Evolutionary conservation across 1,140 invertebrate genomes (phyloP).

Genomic region (Laupala kohalensis): DNA sequence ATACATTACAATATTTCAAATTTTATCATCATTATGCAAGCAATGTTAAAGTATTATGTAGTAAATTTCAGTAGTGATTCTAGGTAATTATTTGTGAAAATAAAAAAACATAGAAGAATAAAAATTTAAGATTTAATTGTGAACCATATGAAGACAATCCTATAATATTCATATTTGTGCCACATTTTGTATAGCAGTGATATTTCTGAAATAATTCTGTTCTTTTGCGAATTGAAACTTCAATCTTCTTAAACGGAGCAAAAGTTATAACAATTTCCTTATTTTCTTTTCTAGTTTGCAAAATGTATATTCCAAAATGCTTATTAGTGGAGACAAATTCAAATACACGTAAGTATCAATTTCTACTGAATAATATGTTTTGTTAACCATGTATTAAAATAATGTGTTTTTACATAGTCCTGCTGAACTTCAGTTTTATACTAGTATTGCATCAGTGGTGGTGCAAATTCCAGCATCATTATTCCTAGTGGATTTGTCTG

Average conservation of each 20-base stretch:
- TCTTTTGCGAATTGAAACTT: no score
- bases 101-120: no score
- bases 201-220: no score
- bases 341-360: slow-evolving; percentile 60
- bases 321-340: slow-evolving; percentile 65
- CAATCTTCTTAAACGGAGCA: no score
- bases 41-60: no score
- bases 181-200: no score
- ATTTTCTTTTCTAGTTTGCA: slow-evolving; percentile 42
- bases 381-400: slow-evolving; percentile 12
- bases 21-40: slow-evolving; percentile 10
- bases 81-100: neutral
- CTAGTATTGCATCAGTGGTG: slow-evolving; percentile 62
- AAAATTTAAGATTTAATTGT: no score
- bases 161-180: no score
- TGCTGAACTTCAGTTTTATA: slow-evolving; percentile 75
- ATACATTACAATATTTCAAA: slow-evolving; percentile 7
- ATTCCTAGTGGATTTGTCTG: slow-evolving; percentile 49
- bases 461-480: slow-evolving; percentile 64
- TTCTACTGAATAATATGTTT: no score
- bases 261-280: no score
- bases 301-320: slow-evolving; percentile 74
- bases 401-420: slow-evolving; percentile 40
- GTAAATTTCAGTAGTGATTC: neutral
- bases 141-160: no score